These are phyloP conservation scores for Phortica variegata DNA, from an alignment of 1,140 invertebrate species.

Conservation along the genomic window DNA sequence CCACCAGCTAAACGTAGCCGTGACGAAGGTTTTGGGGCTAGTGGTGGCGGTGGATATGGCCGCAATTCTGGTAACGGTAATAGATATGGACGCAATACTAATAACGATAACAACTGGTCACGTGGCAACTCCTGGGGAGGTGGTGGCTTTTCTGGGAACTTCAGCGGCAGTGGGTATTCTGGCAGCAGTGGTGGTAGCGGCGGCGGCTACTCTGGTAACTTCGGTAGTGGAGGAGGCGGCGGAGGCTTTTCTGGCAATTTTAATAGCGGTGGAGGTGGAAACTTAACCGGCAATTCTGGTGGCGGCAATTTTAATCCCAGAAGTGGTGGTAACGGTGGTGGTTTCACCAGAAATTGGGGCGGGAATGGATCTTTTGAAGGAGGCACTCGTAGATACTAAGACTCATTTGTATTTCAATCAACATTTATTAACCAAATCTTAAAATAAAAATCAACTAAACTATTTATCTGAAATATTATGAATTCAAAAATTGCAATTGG, in stretches of 20 bases:
- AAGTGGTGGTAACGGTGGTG: constrained; percentile 7
- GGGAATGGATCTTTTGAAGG: neutral
- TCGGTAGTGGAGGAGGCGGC: constrained; percentile 16
- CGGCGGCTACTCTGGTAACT: constrained; percentile 15
- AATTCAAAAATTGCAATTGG: constrained; percentile 5
- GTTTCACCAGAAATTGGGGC: constrained; percentile 7
- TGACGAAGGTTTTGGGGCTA: constrained; percentile 6
- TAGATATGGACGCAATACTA: constrained; percentile 9
- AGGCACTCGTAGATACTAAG: no score
- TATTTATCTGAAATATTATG: neutral
- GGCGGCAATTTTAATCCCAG: neutral
- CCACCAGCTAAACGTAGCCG: constrained; percentile 51
- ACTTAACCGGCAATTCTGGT: constrained; percentile 1
- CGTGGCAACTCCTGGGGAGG: constrained; percentile 7
- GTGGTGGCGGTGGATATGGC: constrained; percentile 17
- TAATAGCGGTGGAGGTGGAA: neutral
- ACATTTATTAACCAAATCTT: neutral
- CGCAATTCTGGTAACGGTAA: constrained; percentile 3
- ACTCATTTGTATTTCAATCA: neutral
- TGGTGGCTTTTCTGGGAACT: constrained; percentile 40
- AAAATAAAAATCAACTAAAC: neutral
- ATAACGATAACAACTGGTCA: no score
- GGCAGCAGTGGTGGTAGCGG: constrained; percentile 8
- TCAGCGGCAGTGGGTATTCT: constrained; percentile 44
- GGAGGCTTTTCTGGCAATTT: neutral